Base-by-base conservation (phyloP, 2,113 vertebrate species). In the Pelusios castaneus region DNA sequence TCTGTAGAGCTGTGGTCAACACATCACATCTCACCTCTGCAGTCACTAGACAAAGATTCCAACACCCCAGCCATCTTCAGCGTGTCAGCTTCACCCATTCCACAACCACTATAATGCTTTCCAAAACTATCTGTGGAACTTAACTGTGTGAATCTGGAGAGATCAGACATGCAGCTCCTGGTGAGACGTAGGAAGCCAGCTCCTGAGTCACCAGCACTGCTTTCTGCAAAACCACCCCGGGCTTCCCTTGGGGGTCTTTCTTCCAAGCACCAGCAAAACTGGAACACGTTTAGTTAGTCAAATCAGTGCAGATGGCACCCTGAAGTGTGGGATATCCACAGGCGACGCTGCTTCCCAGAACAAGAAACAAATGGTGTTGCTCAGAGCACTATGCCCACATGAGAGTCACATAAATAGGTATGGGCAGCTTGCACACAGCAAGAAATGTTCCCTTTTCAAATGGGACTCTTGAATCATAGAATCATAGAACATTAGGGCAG, bases 401-500 rank as follows among this genome's bases (percentile, higher is more conserved):
- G 2, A 84, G 6, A 89, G 41, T 70, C 0, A 0, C 67, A 3
- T 60, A 31, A 34, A 81, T n/a, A 73, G 51, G 11, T 1, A 0
- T 13, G 41, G 75, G 76, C 41, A 82, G 55, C 1, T 3, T 19
- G 22, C 6, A 10, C 41, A 24, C 70, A 38, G 70, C 21, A 4
- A 87, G 56, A 52, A 82, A 63, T 6, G 54, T 51, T 49, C 1
- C 5, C 9, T 14, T 81, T 84, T 52, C 75, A 70, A 73, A 49
- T 4, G 25, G 29, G 19, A 2, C 12, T 27, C 17, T 31, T n/a
- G 49, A 76, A 43, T n/a, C n/a, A n/a, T n/a, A n/a, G n/a, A n/a
- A n/a, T n/a, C n/a, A n/a, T n/a, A n/a, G n/a, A n/a, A n/a, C n/a
- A n/a, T n/a, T n/a, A n/a, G n/a, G n/a, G n/a, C n/a, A n/a, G n/a